Percentiles rank a stretch among this genome's conserved stretches.
These are phyloP conservation scores for Euzophera pinguis DNA, from an alignment of 2,888 invertebrate genomes.

Conservation along the genomic window DNA sequence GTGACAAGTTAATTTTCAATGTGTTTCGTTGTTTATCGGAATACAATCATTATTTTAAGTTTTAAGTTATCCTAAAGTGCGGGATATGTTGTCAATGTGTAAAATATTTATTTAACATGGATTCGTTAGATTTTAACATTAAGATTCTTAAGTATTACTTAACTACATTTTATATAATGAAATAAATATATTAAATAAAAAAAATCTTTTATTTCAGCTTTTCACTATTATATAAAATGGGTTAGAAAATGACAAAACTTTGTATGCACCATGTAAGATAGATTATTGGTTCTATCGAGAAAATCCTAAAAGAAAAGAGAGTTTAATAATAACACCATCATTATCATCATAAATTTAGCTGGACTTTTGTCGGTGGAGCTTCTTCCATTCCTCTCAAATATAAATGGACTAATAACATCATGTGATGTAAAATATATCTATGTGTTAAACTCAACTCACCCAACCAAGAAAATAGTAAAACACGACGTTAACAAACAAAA, in stretches of 20 bases:
- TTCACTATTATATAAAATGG: too few species aligned
- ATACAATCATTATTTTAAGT: background rate
- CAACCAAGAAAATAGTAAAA: background rate
- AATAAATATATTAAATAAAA: background rate
- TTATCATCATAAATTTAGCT: too few species aligned
- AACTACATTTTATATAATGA: background rate
- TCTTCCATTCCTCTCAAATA: too few species aligned
- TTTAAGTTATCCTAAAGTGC: background rate
- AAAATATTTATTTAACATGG: slow-evolving; percentile 22
- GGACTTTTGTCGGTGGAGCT: too few species aligned
- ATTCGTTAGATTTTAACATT: slow-evolving; percentile 3
- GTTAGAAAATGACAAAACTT: too few species aligned
- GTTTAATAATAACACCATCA: too few species aligned
- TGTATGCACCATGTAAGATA: too few species aligned
- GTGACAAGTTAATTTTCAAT: slow-evolving; percentile 30
- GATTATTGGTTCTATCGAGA: too few species aligned
- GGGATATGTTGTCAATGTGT: slow-evolving; percentile 17
- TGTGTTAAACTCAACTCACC: too few species aligned
- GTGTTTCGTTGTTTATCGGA: slow-evolving; percentile 1
- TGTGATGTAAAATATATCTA: too few species aligned
- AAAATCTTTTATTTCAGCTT: background rate
- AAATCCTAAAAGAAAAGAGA: too few species aligned
- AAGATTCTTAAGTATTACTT: background rate
- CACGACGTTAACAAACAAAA: background rate
- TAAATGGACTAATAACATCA: too few species aligned